A percentile compares a stretch with the other conserved stretches of the same genome.
These are phyloP conservation scores for Rhorus exstirpatorius DNA, from an alignment of 2,888 invertebrate species.

Conservation along the genomic window DNA sequence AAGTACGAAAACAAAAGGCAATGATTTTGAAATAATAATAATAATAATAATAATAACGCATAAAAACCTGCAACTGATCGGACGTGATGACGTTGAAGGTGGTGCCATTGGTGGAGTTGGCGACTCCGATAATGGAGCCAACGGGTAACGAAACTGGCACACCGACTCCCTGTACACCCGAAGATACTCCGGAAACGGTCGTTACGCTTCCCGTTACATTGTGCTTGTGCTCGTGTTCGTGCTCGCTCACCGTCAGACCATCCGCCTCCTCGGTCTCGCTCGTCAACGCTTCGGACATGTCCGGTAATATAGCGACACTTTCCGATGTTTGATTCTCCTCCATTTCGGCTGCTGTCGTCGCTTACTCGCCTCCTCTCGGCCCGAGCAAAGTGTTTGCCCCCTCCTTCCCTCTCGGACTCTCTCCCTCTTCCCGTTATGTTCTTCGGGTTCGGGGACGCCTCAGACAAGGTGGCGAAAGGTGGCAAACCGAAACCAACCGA, in stretches of 20 bases:
- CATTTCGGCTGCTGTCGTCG: conserved; percentile 85
- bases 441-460: background rate
- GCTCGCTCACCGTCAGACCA: conserved; percentile 81
- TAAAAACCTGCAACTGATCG: conserved; percentile 90
- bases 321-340: conserved; percentile 86
- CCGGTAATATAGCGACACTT: conserved; percentile 87
- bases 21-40: background rate
- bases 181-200: conserved; percentile 85
- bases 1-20: background rate
- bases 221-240: conserved; percentile 76
- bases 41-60: background rate
- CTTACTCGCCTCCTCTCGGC: conserved; percentile 64
- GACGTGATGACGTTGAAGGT: conserved; percentile 95
- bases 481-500: background rate
- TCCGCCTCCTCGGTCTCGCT: conserved; percentile 86
- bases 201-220: conserved; percentile 79
- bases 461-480: background rate
- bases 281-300: conserved; percentile 87
- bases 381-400: conserved; percentile 15
- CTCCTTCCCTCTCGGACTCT: background rate
- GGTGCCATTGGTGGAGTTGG: conserved; percentile 88
- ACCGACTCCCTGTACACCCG: conserved; percentile 87
- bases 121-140: conserved; percentile 91
- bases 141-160: conserved; percentile 91
- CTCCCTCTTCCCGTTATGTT: background rate